Evolutionary conservation across 2,888 invertebrate genomes (phyloP), one percentile per base, ranked within the genome.

Genomic region (Macaria notata): DNA sequence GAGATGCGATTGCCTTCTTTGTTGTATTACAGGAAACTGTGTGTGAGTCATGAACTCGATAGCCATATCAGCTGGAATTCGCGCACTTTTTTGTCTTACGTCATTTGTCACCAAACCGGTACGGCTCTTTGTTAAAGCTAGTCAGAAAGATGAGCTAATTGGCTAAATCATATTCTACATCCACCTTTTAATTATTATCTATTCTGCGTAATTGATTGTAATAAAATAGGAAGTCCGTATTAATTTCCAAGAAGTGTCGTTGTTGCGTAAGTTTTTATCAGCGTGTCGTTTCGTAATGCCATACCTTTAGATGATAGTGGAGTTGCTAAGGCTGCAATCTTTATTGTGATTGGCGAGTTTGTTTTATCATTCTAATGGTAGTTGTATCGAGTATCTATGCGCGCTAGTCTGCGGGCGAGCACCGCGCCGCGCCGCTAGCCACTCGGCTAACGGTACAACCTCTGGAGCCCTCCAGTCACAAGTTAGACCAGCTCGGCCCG

Each of bases 1-100:
- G 59, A 39, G 19, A 44, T 53, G 39, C 56, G 49, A 56, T 63
- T 53, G 43, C 60, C 59, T 60, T 56, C 42, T 57, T 57, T 57
- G 51, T 57, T 53, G 43, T 46, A 45, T 56, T 45, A 56, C 72
- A 75, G 79, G 75, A 78, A 82, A 83, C 77, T 76, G 41, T 51
- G 47, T 67, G 74, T 88, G 88, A 87, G 73, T 89, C 88, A 88
- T 75, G 66, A 72, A 65, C 68, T 71, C 65, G 68, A 70, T 70
- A 74, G 62, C 66, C 72, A 70, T 70, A 72, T 74, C 78, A 75
- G 75, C 68, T 72, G 66, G 70, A 77, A 83, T 89, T 89, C 88
- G 88, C 88, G 89, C 88, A 89, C 77, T 88, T 88, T 19, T 19
- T 88, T 86, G 73, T 71, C 73, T 78, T 80, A 70, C 82, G 80